Evolutionary conservation across 2,888 invertebrate species (phyloP).

Genomic region (Pachycephus smyrnensis): DNA sequence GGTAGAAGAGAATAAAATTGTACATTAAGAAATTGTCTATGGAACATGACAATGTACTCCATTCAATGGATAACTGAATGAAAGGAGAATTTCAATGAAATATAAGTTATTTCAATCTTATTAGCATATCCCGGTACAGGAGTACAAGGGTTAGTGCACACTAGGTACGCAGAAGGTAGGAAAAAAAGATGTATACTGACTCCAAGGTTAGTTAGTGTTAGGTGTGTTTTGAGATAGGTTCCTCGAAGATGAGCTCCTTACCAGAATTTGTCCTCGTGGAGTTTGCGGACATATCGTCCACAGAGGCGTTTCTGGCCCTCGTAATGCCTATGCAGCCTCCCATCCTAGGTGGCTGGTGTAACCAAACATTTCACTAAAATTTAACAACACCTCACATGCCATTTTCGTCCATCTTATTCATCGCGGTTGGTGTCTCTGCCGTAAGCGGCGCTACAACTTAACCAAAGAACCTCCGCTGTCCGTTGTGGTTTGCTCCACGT

Average conservation of each 20-base stretch:
- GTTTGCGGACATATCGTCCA: conserved; percentile 83
- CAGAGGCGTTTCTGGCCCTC: conserved; percentile 84
- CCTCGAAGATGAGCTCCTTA: conserved; percentile 59
- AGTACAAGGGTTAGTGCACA: no score
- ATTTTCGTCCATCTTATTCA: conserved; percentile 60
- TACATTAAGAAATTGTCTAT: no score
- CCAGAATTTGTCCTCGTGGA: conserved; percentile 86
- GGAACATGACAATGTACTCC: no score
- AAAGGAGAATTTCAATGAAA: no score
- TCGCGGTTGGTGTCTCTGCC: conserved; percentile 16
- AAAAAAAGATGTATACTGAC: conserved; percentile 22
- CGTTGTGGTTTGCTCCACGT: no score
- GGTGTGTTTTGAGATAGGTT: conserved; percentile 30
- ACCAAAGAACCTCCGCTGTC: no score
- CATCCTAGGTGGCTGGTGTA: conserved; percentile 76
- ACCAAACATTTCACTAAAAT: conserved; percentile 69
- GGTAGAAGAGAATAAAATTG: no score
- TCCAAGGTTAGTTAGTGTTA: conserved; percentile 57
- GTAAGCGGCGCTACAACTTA: conserved; percentile 34
- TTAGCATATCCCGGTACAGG: no score
- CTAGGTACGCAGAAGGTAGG: background rate
- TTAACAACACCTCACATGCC: conserved; percentile 63
- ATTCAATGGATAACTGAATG: no score
- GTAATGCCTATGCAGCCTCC: conserved; percentile 90
- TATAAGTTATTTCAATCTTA: no score